These are phyloP conservation scores for Rambutsinella grinnellia DNA, from an alignment of 2,888 invertebrate genomes.

Conservation along the genomic window DNA sequence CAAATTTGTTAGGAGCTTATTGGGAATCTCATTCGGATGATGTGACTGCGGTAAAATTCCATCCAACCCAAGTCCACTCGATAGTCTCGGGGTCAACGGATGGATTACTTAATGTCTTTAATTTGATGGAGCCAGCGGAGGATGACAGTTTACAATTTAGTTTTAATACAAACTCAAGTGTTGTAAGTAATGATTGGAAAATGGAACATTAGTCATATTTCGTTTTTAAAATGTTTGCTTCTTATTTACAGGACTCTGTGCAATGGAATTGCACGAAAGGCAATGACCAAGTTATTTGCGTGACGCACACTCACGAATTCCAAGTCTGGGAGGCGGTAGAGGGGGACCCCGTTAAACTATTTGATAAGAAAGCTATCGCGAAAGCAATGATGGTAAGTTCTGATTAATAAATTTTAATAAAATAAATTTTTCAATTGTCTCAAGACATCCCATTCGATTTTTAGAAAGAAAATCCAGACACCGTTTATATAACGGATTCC, in stretches of 20 bases:
- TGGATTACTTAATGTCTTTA: constrained; percentile 87
- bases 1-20: constrained; percentile 79
- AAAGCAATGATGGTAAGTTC: constrained; percentile 68
- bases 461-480: constrained; percentile 58
- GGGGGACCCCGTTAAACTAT: constrained; percentile 75
- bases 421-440: neutral
- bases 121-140: constrained; percentile 80
- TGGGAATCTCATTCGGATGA: constrained; percentile 88
- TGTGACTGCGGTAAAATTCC: constrained; percentile 82
- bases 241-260: constrained; percentile 42
- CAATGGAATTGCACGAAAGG: constrained; percentile 47
- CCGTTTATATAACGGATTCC: constrained; percentile 51
- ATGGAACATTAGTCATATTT: too few species aligned
- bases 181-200: constrained; percentile 71
- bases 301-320: constrained; percentile 80
- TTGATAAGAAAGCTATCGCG: constrained; percentile 75
- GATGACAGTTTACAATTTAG: constrained; percentile 84
- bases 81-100: constrained; percentile 85
- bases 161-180: constrained; percentile 83
- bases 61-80: constrained; percentile 76
- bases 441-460: neutral
- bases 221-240: too few species aligned
- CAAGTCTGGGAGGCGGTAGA: constrained; percentile 78
- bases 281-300: constrained; percentile 72
- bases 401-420: neutral